A percentile compares a stretch with the other conserved stretches of the same genome.
Conservation (phyloP, 2,888 invertebrate genomes). For the Escarpia spicata region DNA sequence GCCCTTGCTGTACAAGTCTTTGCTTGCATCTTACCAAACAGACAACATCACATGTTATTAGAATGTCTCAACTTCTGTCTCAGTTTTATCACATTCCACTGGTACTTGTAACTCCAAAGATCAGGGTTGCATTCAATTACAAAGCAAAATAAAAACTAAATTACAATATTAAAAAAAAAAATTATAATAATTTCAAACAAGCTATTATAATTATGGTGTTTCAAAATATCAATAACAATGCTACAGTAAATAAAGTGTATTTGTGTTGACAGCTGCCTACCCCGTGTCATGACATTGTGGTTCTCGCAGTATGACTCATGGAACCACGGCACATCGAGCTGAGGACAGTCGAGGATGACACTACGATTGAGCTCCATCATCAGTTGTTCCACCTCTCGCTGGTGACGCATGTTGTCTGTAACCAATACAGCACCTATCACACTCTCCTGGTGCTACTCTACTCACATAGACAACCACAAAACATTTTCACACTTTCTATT, state of each 20-base stretch:
- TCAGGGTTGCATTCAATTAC: neutral
- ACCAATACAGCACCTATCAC: neutral
- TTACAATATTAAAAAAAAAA: too few relatives aligned
- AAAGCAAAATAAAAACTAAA: too few relatives aligned
- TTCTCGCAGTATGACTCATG: constrained; percentile 72
- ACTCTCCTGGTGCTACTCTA: neutral
- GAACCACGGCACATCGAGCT: constrained; percentile 75
- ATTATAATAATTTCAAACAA: too few relatives aligned
- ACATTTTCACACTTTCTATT: neutral
- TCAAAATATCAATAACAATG: too few relatives aligned
- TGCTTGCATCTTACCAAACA: neutral
- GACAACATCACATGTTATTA: neutral
- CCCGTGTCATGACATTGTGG: constrained; percentile 2
- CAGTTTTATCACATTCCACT: neutral
- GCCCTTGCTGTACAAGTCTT: neutral
- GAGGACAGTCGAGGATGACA: constrained; percentile 74
- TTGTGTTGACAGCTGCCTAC: neutral
- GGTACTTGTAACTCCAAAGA: neutral
- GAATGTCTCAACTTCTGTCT: neutral
- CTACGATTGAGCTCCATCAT: constrained; percentile 75
- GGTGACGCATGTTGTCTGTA: constrained; percentile 24
- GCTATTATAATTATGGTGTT: too few relatives aligned
- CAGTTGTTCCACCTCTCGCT: constrained; percentile 50
- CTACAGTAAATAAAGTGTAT: neutral
- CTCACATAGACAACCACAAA: neutral